These are phyloP conservation scores for Parambassis ranga DNA, from an alignment of 2,797 vertebrate species.

Conservation along the genomic window DNA sequence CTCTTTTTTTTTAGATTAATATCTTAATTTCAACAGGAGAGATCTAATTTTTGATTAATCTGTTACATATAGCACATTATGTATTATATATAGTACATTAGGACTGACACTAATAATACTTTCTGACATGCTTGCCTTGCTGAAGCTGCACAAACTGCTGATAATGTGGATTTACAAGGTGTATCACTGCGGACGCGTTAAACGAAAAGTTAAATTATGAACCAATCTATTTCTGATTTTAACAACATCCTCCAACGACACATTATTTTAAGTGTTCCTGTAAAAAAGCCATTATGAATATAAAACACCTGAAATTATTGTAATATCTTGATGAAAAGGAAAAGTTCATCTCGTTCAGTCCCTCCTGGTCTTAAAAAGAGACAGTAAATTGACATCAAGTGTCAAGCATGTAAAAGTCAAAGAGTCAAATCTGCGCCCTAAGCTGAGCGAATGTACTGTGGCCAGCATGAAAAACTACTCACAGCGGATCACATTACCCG, in stretches of 20 bases:
- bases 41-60: conserved; percentile 45
- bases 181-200: conserved; percentile 36
- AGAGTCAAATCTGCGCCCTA: conserved; percentile 65
- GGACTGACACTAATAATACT: conserved; percentile 61
- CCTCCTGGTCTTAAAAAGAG: conserved; percentile 50
- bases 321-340: conserved; percentile 61
- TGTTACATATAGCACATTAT: conserved; percentile 46
- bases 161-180: conserved; percentile 63
- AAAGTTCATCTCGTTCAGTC: conserved; percentile 55
- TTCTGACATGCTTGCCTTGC: conserved; percentile 57
- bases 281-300: conserved; percentile 66
- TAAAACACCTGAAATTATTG: conserved; percentile 66
- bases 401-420: conserved; percentile 69
- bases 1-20: conserved; percentile 39
- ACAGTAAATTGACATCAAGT: conserved; percentile 64
- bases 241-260: conserved; percentile 64
- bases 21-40: conserved; percentile 34
- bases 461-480: conserved; percentile 59
- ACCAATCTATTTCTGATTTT: conserved; percentile 69
- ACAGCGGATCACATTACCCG: conserved; percentile 59
- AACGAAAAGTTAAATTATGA: conserved; percentile 70
- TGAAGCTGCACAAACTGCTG: conserved; percentile 63
- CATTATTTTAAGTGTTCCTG: conserved; percentile 67
- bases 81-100: conserved; percentile 68
- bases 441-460: conserved; percentile 30